Percentiles rank a stretch among this genome's conserved stretches.
Conservation (phyloP, 2,797 vertebrate genomes). For the Phrynocephalus guinanensis region DNA sequence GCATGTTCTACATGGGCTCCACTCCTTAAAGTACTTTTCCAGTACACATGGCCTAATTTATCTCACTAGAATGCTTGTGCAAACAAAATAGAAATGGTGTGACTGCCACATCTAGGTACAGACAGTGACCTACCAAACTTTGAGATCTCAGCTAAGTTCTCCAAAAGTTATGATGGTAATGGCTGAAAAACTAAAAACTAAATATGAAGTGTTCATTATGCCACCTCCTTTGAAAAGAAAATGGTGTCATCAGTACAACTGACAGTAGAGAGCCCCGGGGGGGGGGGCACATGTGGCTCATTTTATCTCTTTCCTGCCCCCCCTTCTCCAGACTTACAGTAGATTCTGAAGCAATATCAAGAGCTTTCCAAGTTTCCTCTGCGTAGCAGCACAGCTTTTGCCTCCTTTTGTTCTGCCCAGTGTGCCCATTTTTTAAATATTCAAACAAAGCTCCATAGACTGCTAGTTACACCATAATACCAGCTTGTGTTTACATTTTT, state of each 20-base stretch:
- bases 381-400: conserved; percentile 74
- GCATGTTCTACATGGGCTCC: background rate
- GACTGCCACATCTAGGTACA: conserved; percentile 1
- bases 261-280: conserved; percentile 52
- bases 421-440: conserved; percentile 82
- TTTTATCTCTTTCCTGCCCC: background rate
- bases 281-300: conserved; percentile 29
- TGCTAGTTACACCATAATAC: conserved; percentile 84
- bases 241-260: conserved; percentile 59
- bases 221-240: conserved; percentile 61
- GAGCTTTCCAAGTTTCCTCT: conserved; percentile 62
- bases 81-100: conserved; percentile 9
- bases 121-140: background rate
- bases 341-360: conserved; percentile 50
- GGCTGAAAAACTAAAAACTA: conserved; percentile 48
- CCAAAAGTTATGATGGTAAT: background rate
- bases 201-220: conserved; percentile 55
- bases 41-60: background rate
- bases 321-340: conserved; percentile 25
- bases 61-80: background rate
- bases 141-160: conserved; percentile 13
- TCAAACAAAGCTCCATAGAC: conserved; percentile 84
- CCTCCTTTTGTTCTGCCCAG: conserved; percentile 81
- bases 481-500: conserved; percentile 86
- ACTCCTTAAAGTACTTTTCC: background rate